Base-by-base conservation (phyloP, 92 coral and sea anemone species). In the Meandrina meandrites region DNA sequence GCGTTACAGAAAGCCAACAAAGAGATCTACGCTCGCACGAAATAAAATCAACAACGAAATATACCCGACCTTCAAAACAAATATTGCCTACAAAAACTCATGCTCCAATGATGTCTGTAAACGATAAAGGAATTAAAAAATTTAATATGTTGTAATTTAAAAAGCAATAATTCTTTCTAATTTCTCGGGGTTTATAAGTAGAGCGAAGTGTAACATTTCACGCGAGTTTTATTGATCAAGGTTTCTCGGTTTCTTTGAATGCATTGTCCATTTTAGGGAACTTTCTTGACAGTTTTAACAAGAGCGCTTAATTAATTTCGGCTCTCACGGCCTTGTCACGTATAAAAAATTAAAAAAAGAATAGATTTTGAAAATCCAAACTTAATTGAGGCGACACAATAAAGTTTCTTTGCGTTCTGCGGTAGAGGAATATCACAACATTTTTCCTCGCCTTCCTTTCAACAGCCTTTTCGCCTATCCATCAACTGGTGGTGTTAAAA, bases 261-360 rank as follows among this genome's bases (percentile, higher is more conserved):
- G 17, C 60, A 82, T 51, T 70, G 86, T 82, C 19, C 47, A 71
- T 69, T 71, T 82, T 35, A 24, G 56, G 3, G 56, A 31, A 37
- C 22, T 37, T 80, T 56, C 69, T 66, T 81, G 56, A 67, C 86
- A 82, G 86, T 83, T 83, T 69, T 31, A 82, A 82, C 86, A 48
- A 42, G 42, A 37, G 0, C 17, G 15, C 50, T 40, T 85, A 45
- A 76, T 85, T 85, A 62, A 76, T 60, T 78, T 64, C 75, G 82
- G 35, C 34, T 75, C 75, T 34, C 74, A 19, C 37, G 64, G 35
- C 51, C 82, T 45, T 69, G 48, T 18, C 76, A 24, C 45, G 51
- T 28, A 76, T 76, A 30, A 66, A 85, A 76, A 53, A 85, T 77
- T 76, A 66, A 22, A 40, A 48, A n/a, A 57, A 67, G 47, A 76